Base-by-base conservation (phyloP, 2,888 invertebrate species). In the Thecocarcelia acutangulata region DNA sequence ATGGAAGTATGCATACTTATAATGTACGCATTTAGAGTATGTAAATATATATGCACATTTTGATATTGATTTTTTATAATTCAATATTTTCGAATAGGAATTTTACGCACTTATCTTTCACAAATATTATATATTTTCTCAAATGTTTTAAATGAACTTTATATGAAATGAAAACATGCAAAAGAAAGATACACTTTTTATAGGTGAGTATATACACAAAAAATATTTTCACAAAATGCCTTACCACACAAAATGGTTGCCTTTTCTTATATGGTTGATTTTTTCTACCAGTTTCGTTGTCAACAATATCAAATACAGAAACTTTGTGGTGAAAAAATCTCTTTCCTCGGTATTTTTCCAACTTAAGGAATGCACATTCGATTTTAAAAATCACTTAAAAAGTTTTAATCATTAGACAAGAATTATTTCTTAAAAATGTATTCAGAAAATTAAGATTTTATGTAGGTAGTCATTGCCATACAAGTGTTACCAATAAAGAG, bases 241-340 rank as follows among this genome's bases (percentile, higher is more conserved):
- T 76, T 81, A 76, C 72, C 76, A 75, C 63, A 75, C 70, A 76
- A 81, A 81, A 81, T 76, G 75, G 80, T 72, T 63, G 70, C 68
- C 72, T 50, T n/a, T 28, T 79, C 28, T 21, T 48, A 66, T 58
- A 56, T 76, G 72, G 68, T 76, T 72, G 66, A 70, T 54, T 70
- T 40, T 70, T 74, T 56, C 17, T 44, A 68, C 63, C 72, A 79
- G 80, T 70, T 80, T 70, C 80, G 56, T 64, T 64, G 80, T 75
- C 80, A 74, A 40, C 33, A 52, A 74, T 42, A 48, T 52, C 56
- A 68, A 52, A 59, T 58, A 52, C 15, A 28, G 40, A 73, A 80
- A 74, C 69, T 74, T 40, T 69, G 1, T 42, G 50, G 58, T 17
- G 9, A 63, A 58, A 63, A 79, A 58, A 37, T 5, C 13, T 40